phyloP scores from a whole-genome alignment of 2,888 invertebrate species.

The Pachliopta kotzebuea region DNA sequence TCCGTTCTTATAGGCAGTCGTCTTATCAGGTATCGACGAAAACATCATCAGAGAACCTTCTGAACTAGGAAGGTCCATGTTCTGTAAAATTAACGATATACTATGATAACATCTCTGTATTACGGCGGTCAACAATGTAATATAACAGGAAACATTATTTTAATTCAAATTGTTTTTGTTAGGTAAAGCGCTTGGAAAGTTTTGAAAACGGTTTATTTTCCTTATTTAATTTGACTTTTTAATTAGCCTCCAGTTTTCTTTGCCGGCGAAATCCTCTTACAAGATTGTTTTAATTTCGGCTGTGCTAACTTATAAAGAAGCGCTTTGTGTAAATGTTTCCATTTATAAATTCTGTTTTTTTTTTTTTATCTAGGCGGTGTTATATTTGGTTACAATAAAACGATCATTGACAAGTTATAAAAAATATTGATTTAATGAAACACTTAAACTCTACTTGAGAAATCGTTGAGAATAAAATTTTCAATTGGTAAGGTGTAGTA shows the following conservation, averaged over 20 bases:
- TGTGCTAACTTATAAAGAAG: conserved; percentile 15
- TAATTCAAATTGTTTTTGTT: conserved; percentile 33
- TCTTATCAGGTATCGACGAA: no score
- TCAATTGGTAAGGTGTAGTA: no score
- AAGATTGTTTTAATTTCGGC: conserved; percentile 47
- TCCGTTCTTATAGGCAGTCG: no score
- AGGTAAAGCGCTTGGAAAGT: conserved; percentile 29
- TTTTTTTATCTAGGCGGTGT: background rate
- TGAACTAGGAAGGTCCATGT: no score
- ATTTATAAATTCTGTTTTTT: background rate
- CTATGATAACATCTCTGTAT: background rate
- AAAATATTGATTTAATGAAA: no score
- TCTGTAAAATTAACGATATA: no score
- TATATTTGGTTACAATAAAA: background rate
- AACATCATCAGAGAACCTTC: no score
- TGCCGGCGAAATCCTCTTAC: conserved; percentile 65
- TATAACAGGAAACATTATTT: conserved; percentile 9
- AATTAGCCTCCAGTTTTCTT: conserved; percentile 61
- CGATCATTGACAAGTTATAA: no score
- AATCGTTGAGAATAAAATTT: no score
- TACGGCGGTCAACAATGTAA: conserved; percentile 2
- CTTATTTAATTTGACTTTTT: conserved; percentile 69
- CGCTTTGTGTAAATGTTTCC: conserved; percentile 18
- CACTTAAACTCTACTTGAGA: no score
- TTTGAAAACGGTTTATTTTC: conserved; percentile 39